phyloP scores from a whole-genome alignment of 1,140 invertebrate species.

The Tetragnatha versicolor region DNA sequence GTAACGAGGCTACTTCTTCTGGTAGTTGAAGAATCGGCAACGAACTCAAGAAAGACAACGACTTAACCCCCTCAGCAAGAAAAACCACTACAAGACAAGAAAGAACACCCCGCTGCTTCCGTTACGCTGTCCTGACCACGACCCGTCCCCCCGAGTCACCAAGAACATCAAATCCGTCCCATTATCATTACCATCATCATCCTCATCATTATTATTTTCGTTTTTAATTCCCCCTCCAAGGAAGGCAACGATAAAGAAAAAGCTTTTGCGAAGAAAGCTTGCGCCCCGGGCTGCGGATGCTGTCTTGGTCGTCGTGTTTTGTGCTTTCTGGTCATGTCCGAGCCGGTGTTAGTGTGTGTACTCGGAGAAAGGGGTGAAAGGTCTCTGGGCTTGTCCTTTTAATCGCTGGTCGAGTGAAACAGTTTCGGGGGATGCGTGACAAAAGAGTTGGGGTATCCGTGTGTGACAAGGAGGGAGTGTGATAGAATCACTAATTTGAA shows the following conservation, averaged over 20 bases:
- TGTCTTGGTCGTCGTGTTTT: not conserved
- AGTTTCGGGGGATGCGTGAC: too few species aligned
- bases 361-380: too few species aligned
- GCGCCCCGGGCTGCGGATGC: slow-evolving; percentile 19
- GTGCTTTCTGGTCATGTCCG: slow-evolving; percentile 21
- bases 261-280: not conserved
- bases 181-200: not conserved
- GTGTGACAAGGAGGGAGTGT: too few species aligned
- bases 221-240: not conserved
- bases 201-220: slow-evolving; percentile 6
- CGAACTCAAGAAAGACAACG: too few species aligned
- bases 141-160: not conserved
- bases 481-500: too few species aligned
- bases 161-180: slow-evolving; percentile 27
- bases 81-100: too few species aligned
- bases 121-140: slow-evolving; percentile 44
- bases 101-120: not conserved
- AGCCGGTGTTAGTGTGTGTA: not conserved
- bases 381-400: not conserved
- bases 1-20: too few species aligned
- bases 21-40: too few species aligned
- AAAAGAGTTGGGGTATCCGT: too few species aligned
- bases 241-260: not conserved
- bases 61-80: too few species aligned
- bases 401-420: slow-evolving; percentile 1